Base-by-base conservation (phyloP, 2,888 invertebrate species). In the Sisyra nigra region DNA sequence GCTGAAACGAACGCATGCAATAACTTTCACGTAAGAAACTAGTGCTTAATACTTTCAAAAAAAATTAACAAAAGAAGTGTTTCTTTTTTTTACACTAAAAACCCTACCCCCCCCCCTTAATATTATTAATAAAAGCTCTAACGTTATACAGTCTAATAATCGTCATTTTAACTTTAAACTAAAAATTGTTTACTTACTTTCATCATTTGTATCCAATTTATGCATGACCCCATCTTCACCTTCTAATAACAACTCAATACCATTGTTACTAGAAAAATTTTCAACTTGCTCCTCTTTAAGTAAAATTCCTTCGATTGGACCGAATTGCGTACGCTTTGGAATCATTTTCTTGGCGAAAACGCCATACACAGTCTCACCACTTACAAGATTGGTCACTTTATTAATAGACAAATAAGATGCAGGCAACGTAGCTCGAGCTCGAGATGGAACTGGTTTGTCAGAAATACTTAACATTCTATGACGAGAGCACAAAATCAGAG, bases 381-480 rank as follows among this genome's bases (percentile, higher is more conserved):
- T 53, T 59, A 60, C 58, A 47, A 55, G 54, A 45, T 41, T 44
- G 19, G 52, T 50, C 32, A 69, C 55, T 56, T 69, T 69, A 46
- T 63, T 63, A 48, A 76, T 68, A 19, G 63, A 62, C 46, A 79
- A 67, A 57, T 81, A 73, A 2, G 70, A 66, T 30, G 69, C 67
- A 9, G 88, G 87, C 41, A 87, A 64, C 48, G 82, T 79, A n/a
- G 86, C 84, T 55, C 79, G 67, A 2, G 87, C 86, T 45, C 85
- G 69, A 3, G 81, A 76, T 44, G 75, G 72, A 40, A 83, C 78
- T 11, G 75, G 72, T 48, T 78, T 76, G 58, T 82, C 82, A 43
- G 55, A 54, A 45, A 63, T 63, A 47, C 55, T 57, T 18, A 30
- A 24, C 9, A 38, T 24, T 13, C 43, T 24, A 30, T 43, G 43